A percentile compares a stretch with the other conserved stretches of the same genome.
Evolutionary conservation across 2,888 invertebrate genomes (phyloP).

Genomic region (Molorchus minor): DNA sequence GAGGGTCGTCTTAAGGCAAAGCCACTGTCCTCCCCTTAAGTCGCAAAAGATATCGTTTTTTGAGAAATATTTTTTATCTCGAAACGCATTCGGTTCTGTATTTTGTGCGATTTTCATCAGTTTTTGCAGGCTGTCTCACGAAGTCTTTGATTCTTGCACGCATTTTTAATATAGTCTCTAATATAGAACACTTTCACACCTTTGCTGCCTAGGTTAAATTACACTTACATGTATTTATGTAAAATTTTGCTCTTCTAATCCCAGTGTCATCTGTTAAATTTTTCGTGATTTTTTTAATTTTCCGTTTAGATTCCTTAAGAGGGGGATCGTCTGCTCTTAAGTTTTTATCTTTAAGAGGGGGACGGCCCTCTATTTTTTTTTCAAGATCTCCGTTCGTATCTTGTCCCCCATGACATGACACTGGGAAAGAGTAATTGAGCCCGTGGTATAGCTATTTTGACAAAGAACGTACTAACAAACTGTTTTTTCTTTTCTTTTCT

Average conservation of each 20-base stretch:
- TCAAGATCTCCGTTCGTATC: too few relatives aligned
- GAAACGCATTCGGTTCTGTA: background rate
- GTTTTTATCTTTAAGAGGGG: too few relatives aligned
- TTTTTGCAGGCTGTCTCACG: slow-evolving; percentile 28
- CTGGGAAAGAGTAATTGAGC: slow-evolving; percentile 32
- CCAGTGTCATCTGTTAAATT: slow-evolving; percentile 52
- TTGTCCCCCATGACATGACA: too few relatives aligned
- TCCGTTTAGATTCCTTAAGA: too few relatives aligned
- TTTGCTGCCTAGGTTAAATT: slow-evolving; percentile 48
- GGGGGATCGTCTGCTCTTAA: too few relatives aligned
- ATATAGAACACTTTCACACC: slow-evolving; percentile 54
- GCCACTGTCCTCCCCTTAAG: too few relatives aligned
- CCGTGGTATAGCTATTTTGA: slow-evolving; percentile 54
- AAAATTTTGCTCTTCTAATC: slow-evolving; percentile 51
- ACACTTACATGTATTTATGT: slow-evolving; percentile 52
- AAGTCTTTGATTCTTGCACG: slow-evolving; percentile 44
- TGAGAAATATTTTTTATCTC: too few relatives aligned
- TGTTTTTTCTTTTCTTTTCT: slow-evolving; percentile 64
- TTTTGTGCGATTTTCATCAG: slow-evolving; percentile 7
- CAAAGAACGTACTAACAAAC: slow-evolving; percentile 62
- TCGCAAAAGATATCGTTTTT: too few relatives aligned
- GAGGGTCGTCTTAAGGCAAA: too few relatives aligned
- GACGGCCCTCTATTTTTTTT: too few relatives aligned
- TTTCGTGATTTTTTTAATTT: too few relatives aligned
- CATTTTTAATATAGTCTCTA: slow-evolving; percentile 55